Evolutionary conservation across 2,797 vertebrate species (phyloP), one percentile per base, ranked within the genome.

Genomic region (Octomys mimax): DNA sequence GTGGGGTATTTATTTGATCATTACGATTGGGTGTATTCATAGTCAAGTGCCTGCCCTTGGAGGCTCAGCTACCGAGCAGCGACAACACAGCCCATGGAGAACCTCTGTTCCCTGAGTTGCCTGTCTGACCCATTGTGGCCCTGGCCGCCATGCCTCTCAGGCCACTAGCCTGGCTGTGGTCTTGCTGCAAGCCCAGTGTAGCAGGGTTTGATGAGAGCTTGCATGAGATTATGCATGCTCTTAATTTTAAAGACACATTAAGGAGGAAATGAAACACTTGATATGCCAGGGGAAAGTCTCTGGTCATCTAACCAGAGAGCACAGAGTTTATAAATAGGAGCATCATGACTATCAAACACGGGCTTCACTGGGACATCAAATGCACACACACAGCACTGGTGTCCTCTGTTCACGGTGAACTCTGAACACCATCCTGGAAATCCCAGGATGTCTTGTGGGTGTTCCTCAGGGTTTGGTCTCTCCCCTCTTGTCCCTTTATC

Each of bases 221-320:
- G 91, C 36, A 46, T 49, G 59, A 71, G 57, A 77, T 26, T 36
- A 61, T 91, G 57, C 12, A 42, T 77, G 82, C 73, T 93, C 77
- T 86, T 97, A 91, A 90, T 96, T 96, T 96, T 90, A 96, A 98
- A 97, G 96, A 91, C 86, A 96, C 85, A 92, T 75, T 93, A 92
- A 96, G 91, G 96, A 97, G 92, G 95, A 98, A 98, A 98, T 88
- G 93, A 96, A 97, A 96, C 97, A 94, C 87, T 97, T 97, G 92
- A 93, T 94, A 92, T 92, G 52, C 95, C 98, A 89, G 71, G 77
- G 95, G 94, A 96, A 75, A 95, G 91, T 92, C 92, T 83, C 82
- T 79, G 85, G 59, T 80, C 92, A 95, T 98, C 98, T 97, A 0
- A 3, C 96, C 92, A 90, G 80, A 95, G 94, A 98, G 94, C 96